Evolutionary conservation across 2,113 vertebrate genomes (phyloP), one percentile per base, ranked within the genome.

Genomic region (Anolis carolinensis): DNA sequence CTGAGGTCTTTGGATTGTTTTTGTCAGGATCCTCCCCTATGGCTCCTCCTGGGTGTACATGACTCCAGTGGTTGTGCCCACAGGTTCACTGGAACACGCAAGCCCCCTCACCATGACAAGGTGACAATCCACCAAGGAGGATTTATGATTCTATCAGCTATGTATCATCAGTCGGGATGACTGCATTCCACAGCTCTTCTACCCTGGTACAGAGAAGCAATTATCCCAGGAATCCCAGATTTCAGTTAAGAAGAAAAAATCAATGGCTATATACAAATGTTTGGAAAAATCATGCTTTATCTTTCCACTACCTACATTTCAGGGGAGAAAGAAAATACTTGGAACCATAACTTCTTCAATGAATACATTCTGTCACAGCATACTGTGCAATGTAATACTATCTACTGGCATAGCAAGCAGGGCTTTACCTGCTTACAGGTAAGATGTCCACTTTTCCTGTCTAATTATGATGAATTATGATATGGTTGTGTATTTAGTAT

Each of bases 401-500:
- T 32, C 30, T 8, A 13, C 9, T 77, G 48, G 30, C 48, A 50
- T 5, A n/a, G 14, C n/a, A 11, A 27, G 23, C 39, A 48, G 73
- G 70, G 71, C 18, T 39, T 59, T 59, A 59, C 13, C 55, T 59
- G 55, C 55, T 59, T 59, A 59, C 55, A 73, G 34, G 71, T 7
- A 6, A 73, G 71, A 36, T 73, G 71, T 39, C 39, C 34, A 9
- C 21, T 48, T 27, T 48, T 48, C 20, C 39, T 75, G 39, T 44
- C 5, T 27, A 44, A 10, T 21, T 75, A 14, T 20, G 32, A 78
- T n/a, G 25, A 36, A 14, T 20, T 21, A 78, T n/a, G 25, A 36
- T 74, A 55, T n/a, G 13, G 27, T 7, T 76, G 44, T 90, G 34
- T 18, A 87, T 79, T 91, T 90, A 86, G 27, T 62, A 68, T 90